Evolutionary conservation across 2,888 invertebrate genomes (phyloP), one percentile per base, ranked within the genome.

Genomic region (Eretmocerus hayati): DNA sequence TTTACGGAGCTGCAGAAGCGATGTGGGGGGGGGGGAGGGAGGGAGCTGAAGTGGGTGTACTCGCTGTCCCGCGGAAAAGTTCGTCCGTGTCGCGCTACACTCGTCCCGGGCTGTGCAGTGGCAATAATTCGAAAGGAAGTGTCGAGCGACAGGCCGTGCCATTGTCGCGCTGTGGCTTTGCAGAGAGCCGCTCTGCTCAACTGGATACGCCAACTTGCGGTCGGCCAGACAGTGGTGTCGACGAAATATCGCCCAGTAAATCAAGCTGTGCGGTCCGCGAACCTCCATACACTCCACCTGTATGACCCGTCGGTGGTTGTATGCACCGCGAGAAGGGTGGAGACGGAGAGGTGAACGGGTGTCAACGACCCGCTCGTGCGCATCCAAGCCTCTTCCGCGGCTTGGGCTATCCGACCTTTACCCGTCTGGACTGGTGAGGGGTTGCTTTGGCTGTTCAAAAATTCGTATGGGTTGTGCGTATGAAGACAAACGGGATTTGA

Each of bases 41-140:
- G 45, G 49, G 46, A 58, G 58, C 35, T 33, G 20, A 60, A 65
- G n/a, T n/a, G n/a, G n/a, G n/a, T n/a, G n/a, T n/a, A n/a, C n/a
- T n/a, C n/a, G n/a, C n/a, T n/a, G n/a, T n/a, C n/a, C n/a, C n/a
- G n/a, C 65, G 64, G 62, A 59, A 65, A 62, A 62, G 59, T 49
- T 42, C 13, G 8, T 26, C 36, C 36, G 40, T 31, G 22, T 26
- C 35, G 42, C 21, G 37, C 31, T 23, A 22, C n/a, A n/a, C n/a
- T 38, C 16, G 30, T 30, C 15, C 41, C 31, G 55, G 59, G 56
- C 58, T 59, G 50, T 56, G 58, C 58, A 58, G 59, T 58, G 56
- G 62, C 64, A 65, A 64, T 65, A 65, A 65, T 65, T 64, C 62
- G 67, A 68, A 69, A 67, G 67, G 66, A 70, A 70, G 67, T 66